A percentile compares a stretch with the other conserved stretches of the same genome.
Evolutionary conservation across 2,888 invertebrate species (phyloP).

Genomic region (Anaspis maculata): DNA sequence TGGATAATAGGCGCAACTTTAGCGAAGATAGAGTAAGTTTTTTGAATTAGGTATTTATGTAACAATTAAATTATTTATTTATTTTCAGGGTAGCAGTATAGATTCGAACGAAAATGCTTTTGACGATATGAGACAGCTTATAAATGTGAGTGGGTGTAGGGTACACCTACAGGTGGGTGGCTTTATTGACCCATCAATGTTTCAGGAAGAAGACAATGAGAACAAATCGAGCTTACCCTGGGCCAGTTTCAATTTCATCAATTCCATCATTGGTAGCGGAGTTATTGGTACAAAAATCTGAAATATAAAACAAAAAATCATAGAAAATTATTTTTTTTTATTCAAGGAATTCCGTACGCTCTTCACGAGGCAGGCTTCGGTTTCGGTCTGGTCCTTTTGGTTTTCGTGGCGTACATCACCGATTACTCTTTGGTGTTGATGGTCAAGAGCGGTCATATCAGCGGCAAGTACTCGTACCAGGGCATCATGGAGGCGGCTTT

Average conservation of each 20-base stretch:
- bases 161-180: too few relatives aligned
- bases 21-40: too few relatives aligned
- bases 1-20: too few relatives aligned
- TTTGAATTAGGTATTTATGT: too few relatives aligned
- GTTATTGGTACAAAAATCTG: constrained; percentile 75
- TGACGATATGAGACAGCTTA: constrained; percentile 57
- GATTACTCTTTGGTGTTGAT: constrained; percentile 76
- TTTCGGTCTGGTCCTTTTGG: constrained; percentile 60
- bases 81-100: constrained; percentile 51
- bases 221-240: constrained; percentile 60
- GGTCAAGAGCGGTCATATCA: constrained; percentile 65
- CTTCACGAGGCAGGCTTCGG: constrained; percentile 73
- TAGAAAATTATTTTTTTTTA: too few relatives aligned
- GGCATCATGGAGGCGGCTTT: constrained; percentile 73
- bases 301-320: too few relatives aligned
- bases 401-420: constrained; percentile 65
- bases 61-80: too few relatives aligned
- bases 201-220: constrained; percentile 48
- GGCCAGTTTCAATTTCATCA: constrained; percentile 81
- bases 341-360: constrained; percentile 66
- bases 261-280: constrained; percentile 81
- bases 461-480: constrained; percentile 70
- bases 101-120: constrained; percentile 56
- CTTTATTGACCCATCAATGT: too few relatives aligned
- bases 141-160: constrained; percentile 44